Percentiles rank a stretch among this genome's conserved stretches.
phyloP scores from a whole-genome alignment of 2,888 invertebrate species.

The Erannis defoliaria region DNA sequence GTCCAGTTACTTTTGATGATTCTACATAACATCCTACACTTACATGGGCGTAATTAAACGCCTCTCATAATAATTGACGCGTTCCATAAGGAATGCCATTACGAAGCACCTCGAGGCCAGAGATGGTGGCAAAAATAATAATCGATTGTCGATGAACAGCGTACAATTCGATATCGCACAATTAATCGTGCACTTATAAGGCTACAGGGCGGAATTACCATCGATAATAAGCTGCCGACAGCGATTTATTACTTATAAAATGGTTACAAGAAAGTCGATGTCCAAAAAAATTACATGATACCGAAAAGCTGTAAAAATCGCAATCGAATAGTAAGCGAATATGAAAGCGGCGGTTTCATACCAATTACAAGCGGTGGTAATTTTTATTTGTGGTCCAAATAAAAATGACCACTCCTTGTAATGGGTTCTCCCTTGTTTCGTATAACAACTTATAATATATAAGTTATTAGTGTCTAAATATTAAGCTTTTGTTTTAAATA shows the following conservation, averaged over 20 bases:
- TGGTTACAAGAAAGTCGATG: constrained; percentile 45
- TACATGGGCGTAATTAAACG: constrained; percentile 41
- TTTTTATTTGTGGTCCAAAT: no score
- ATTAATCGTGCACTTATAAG: constrained; percentile 75
- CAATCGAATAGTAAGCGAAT: constrained; percentile 18
- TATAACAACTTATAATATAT: no score
- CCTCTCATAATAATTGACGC: constrained; percentile 52
- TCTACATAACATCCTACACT: constrained; percentile 32
- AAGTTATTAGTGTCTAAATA: no score
- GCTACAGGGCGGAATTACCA: constrained; percentile 62
- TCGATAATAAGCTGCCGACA: constrained; percentile 65
- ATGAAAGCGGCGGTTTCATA: no score
- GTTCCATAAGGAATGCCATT: constrained; percentile 52
- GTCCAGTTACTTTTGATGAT: constrained; percentile 38
- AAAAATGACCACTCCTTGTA: no score
- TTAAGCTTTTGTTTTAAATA: no score
- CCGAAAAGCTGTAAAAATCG: constrained; percentile 33
- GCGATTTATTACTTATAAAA: constrained; percentile 62
- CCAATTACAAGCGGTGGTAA: no score
- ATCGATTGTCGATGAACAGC: constrained; percentile 65
- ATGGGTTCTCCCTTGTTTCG: no score
- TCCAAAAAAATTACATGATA: constrained; percentile 44
- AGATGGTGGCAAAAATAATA: constrained; percentile 57
- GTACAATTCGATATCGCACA: constrained; percentile 63
- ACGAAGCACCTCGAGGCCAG: constrained; percentile 50